phyloP scores from a whole-genome alignment of 2,797 vertebrate genomes.

The Tokudaia muenninki region DNA sequence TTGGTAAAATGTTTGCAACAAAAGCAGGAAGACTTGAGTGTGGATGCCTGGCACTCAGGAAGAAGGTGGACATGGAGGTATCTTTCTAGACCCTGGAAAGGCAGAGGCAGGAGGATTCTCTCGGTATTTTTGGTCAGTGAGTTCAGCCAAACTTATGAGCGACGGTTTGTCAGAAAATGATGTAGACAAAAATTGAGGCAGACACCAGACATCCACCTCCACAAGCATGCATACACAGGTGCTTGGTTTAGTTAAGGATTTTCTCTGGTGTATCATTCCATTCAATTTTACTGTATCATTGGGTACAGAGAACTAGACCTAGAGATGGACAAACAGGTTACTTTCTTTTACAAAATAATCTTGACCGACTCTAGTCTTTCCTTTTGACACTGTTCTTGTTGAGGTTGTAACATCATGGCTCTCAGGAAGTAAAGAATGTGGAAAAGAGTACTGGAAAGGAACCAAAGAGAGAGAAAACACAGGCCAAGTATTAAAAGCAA shows the following conservation, averaged over 20 bases:
- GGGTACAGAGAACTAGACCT: background rate
- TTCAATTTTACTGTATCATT: conserved; percentile 36
- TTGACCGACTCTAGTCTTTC: background rate
- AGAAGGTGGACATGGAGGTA: background rate
- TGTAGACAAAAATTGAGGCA: background rate
- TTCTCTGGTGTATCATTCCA: background rate
- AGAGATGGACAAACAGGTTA: background rate
- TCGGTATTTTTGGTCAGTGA: background rate
- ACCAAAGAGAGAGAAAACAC: background rate
- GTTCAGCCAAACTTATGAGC: background rate
- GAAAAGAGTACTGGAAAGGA: conserved; percentile 56
- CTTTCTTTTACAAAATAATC: conserved; percentile 17
- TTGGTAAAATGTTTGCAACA: background rate
- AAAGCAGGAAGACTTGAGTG: background rate
- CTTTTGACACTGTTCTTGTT: background rate
- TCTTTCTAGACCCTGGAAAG: background rate
- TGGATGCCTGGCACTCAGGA: background rate
- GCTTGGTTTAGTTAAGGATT: background rate
- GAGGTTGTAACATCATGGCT: background rate
- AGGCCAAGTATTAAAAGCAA: conserved; percentile 39
- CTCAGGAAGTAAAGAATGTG: conserved; percentile 34
- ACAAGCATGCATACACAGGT: background rate
- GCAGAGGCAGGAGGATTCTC: background rate
- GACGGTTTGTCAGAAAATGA: background rate
- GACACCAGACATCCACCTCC: background rate